phyloP scores from a whole-genome alignment of 2,113 vertebrate genomes.

The Propithecus coquereli region DNA sequence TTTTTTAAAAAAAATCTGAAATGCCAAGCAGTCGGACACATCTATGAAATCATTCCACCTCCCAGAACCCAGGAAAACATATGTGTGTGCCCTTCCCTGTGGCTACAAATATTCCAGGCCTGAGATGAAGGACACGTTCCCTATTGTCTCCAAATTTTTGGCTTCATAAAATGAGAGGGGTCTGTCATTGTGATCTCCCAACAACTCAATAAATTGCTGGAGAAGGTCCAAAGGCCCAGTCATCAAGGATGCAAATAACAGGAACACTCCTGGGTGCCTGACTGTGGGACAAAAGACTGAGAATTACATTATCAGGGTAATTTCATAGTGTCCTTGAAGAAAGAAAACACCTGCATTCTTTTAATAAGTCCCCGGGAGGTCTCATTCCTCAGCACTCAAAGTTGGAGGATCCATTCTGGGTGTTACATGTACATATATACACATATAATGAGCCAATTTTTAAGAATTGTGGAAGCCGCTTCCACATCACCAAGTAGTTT shows the following conservation, averaged over 20 bases:
- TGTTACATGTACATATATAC: not conserved
- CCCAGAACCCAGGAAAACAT: not conserved
- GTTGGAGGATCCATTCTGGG: not conserved
- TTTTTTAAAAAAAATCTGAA: not conserved
- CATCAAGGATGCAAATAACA: not conserved
- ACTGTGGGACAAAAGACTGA: not conserved
- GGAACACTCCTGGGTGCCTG: not conserved
- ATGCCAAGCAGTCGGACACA: not conserved
- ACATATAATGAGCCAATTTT: not conserved
- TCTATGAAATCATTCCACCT: not conserved
- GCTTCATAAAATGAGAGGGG: not conserved
- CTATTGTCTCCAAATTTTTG: not conserved
- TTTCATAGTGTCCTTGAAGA: not conserved
- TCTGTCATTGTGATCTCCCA: not conserved
- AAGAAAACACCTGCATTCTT: slow-evolving; percentile 48
- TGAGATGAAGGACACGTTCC: not conserved
- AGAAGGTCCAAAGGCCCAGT: not conserved
- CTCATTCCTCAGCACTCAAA: slow-evolving; percentile 22
- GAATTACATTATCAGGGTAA: slow-evolving; percentile 24
- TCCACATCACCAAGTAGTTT: slow-evolving; percentile 1
- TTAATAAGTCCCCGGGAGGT: slow-evolving; percentile 43
- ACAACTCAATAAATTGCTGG: not conserved
- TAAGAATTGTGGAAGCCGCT: not conserved
- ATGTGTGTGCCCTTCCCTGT: not conserved
- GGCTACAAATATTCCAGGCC: not conserved